A percentile compares a stretch with the other conserved stretches of the same genome.
Evolutionary conservation across 2,888 invertebrate genomes (phyloP).

Genomic region (Amphipyra berbera): DNA sequence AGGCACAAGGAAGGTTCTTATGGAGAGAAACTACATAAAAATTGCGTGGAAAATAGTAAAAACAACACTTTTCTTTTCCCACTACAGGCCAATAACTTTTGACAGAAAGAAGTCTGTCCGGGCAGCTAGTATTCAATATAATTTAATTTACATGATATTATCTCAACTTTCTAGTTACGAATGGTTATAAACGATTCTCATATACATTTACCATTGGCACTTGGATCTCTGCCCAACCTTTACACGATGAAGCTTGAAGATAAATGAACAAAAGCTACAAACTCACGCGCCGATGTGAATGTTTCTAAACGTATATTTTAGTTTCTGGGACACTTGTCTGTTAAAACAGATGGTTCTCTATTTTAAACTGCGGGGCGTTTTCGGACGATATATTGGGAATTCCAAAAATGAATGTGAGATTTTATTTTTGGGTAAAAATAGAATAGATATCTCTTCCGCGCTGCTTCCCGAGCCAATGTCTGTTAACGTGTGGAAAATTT

Average conservation of each 20-base stretch:
- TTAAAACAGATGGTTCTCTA: conserved; percentile 51
- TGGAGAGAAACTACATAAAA: too few species aligned
- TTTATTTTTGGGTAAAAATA: conserved; percentile 10
- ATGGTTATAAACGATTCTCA: conserved; percentile 34
- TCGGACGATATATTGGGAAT: conserved; percentile 30
- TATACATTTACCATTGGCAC: conserved; percentile 24
- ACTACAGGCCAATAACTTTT: too few species aligned
- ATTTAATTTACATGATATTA: conserved; percentile 12
- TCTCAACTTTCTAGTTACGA: conserved; percentile 16
- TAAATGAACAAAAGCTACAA: conserved; percentile 45
- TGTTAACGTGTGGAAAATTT: not conserved
- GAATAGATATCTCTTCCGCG: not conserved
- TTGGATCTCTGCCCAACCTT: conserved; percentile 44
- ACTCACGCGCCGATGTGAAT: conserved; percentile 24
- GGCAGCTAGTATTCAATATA: too few species aligned
- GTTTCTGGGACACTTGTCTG: conserved; percentile 58
- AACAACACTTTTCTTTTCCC: too few species aligned
- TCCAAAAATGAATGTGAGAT: conserved; percentile 19
- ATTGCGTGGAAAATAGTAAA: too few species aligned
- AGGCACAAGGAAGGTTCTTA: too few species aligned
- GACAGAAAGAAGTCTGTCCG: too few species aligned
- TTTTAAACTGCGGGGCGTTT: conserved; percentile 34
- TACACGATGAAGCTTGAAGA: conserved; percentile 34
- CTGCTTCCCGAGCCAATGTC: not conserved
- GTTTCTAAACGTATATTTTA: conserved; percentile 52